Evolutionary conservation across 2,888 invertebrate species (phyloP).

Genomic region (Drymonia ruficornis): DNA sequence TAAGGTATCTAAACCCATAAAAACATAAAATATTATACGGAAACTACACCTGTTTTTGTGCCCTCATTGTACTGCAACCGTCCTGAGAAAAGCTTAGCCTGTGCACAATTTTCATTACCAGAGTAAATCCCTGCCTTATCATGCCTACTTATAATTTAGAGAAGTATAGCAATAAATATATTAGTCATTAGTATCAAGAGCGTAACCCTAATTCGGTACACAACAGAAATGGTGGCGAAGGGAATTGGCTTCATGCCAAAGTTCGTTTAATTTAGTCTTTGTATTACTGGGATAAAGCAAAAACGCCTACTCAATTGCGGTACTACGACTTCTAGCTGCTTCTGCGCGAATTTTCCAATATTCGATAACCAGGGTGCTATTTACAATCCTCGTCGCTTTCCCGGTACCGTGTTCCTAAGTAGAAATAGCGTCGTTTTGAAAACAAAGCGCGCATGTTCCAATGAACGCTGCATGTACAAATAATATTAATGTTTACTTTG

Average conservation of each 20-base stretch:
- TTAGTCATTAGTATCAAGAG: not conserved
- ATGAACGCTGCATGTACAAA: slow-evolving; percentile 53
- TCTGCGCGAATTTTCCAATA: slow-evolving; percentile 17
- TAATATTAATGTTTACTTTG: slow-evolving; percentile 39
- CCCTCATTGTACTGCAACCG: no score
- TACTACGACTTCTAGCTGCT: not conserved
- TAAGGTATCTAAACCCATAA: no score
- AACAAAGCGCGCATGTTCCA: slow-evolving; percentile 61
- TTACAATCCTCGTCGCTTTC: slow-evolving; percentile 59
- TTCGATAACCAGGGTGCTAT: slow-evolving; percentile 47
- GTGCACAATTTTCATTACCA: no score
- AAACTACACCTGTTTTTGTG: no score
- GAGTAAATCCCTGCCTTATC: no score
- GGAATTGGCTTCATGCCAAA: not conserved
- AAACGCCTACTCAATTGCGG: not conserved
- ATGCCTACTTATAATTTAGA: no score
- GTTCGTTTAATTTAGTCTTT: not conserved
- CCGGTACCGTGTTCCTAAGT: slow-evolving; percentile 56
- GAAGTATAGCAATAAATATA: not conserved
- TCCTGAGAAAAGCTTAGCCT: no score
- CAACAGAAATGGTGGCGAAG: not conserved
- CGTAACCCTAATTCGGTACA: not conserved
- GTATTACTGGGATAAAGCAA: not conserved
- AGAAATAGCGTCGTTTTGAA: slow-evolving; percentile 64
- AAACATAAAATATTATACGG: no score